Conservation (phyloP, 2,797 vertebrate species). For the Rhinoraja longicauda region DNA sequence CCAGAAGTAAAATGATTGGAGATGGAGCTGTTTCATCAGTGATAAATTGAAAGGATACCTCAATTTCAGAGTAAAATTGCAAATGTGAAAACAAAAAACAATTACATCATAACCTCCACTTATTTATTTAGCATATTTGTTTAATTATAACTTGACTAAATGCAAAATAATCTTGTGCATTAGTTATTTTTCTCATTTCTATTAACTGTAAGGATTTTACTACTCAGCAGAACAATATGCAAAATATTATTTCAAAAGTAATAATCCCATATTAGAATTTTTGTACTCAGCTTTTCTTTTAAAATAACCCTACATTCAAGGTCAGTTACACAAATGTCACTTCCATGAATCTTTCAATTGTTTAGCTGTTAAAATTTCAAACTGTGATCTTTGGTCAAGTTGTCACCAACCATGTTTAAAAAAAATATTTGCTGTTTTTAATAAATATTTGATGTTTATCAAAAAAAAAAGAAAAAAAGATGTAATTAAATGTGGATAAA, state of each 20-base stretch:
- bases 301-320: not conserved
- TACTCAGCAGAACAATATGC: not conserved
- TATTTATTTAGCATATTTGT: not conserved
- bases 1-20: not conserved
- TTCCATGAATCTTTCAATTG: not conserved
- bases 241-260: not conserved
- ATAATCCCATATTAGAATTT: not conserved
- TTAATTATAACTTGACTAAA: not conserved
- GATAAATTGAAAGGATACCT: not conserved
- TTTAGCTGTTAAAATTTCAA: not conserved
- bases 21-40: not conserved
- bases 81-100: not conserved
- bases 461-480: no score
- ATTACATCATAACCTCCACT: not conserved
- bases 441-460: no score
- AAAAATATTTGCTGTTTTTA: no score
- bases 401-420: not conserved
- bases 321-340: no score
- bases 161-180: no score
- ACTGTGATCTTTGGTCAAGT: not conserved
- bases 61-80: not conserved
- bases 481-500: no score
- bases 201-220: not conserved
- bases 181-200: not conserved
- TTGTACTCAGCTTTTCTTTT: not conserved